These are phyloP conservation scores for Psilopogon haemacephalus DNA, from an alignment of 2,113 vertebrate species.

Conservation along the genomic window DNA sequence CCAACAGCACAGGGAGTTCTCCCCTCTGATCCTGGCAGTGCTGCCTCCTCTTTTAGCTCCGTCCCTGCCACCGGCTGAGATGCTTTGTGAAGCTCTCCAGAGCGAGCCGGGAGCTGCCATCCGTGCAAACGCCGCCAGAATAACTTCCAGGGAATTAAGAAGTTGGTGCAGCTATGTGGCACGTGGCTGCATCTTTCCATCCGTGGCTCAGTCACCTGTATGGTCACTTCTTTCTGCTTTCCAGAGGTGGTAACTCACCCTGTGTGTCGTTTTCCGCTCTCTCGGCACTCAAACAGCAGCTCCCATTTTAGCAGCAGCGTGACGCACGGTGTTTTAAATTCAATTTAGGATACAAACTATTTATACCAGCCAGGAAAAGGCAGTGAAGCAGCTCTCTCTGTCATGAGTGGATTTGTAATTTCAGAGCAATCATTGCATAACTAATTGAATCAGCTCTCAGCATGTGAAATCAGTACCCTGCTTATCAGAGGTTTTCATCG, in stretches of 20 bases:
- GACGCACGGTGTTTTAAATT: constrained; percentile 70
- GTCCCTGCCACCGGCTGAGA: not conserved
- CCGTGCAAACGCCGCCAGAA: not conserved
- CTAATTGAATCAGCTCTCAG: constrained; percentile 66
- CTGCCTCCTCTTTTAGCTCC: not conserved
- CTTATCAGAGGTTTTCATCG: constrained; percentile 18
- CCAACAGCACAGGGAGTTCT: not conserved
- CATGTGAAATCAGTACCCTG: constrained; percentile 39
- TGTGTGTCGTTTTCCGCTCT: not conserved
- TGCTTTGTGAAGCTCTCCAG: not conserved
- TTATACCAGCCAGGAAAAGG: constrained; percentile 66
- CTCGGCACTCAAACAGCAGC: not conserved
- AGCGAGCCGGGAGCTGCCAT: not conserved
- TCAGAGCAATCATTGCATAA: constrained; percentile 62
- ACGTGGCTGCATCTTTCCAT: not conserved
- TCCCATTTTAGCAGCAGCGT: constrained; percentile 61
- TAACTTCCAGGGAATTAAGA: constrained; percentile 32
- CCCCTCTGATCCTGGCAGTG: not conserved
- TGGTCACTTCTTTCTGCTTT: constrained; percentile 12
- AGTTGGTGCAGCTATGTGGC: not conserved
- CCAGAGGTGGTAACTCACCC: constrained; percentile 16
- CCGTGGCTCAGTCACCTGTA: not conserved
- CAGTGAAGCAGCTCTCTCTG: constrained; percentile 49
- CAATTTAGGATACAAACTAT: constrained; percentile 70
- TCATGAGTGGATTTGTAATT: constrained; percentile 65